These are phyloP conservation scores for Anodontia alba DNA, from an alignment of 2,888 invertebrate genomes.

Conservation along the genomic window DNA sequence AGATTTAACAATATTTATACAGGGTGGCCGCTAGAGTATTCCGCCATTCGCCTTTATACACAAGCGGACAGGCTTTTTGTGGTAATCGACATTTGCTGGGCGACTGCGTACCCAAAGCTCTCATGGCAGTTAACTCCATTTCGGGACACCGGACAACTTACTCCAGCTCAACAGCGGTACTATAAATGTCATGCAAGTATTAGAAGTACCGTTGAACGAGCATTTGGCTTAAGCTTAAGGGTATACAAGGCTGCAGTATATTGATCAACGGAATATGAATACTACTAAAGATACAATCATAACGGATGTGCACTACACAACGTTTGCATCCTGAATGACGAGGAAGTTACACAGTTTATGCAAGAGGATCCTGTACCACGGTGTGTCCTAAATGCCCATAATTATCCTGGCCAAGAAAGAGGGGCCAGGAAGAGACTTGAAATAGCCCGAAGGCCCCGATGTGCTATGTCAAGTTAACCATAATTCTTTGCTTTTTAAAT, in stretches of 20 bases:
- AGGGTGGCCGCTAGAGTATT: conserved; percentile 39
- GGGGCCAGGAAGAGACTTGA: no score
- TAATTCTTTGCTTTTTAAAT: no score
- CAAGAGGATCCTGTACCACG: conserved; percentile 1
- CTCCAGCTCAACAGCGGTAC: neutral
- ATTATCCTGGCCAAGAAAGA: no score
- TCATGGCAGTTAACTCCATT: conserved; percentile 35
- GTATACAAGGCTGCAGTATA: conserved; percentile 20
- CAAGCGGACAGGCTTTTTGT: conserved; percentile 24
- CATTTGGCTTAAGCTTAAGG: conserved; percentile 38
- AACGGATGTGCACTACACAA: conserved; percentile 25
- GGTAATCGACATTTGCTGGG: conserved; percentile 35
- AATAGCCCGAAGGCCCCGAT: no score
- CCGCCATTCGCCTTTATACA: conserved; percentile 22
- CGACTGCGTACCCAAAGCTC: conserved; percentile 36
- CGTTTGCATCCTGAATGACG: conserved; percentile 31
- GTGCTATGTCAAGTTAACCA: no score
- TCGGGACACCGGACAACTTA: conserved; percentile 30
- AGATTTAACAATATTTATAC: conserved; percentile 30
- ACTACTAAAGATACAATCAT: neutral
- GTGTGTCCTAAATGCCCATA: no score
- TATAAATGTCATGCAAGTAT: conserved; percentile 19
- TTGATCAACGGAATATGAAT: conserved; percentile 8
- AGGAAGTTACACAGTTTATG: conserved; percentile 7
- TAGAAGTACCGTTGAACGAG: conserved; percentile 25